Evolutionary conservation across 2,888 invertebrate genomes (phyloP), one percentile per base, ranked within the genome.

Genomic region (Gymnoscelis rufifasciata): DNA sequence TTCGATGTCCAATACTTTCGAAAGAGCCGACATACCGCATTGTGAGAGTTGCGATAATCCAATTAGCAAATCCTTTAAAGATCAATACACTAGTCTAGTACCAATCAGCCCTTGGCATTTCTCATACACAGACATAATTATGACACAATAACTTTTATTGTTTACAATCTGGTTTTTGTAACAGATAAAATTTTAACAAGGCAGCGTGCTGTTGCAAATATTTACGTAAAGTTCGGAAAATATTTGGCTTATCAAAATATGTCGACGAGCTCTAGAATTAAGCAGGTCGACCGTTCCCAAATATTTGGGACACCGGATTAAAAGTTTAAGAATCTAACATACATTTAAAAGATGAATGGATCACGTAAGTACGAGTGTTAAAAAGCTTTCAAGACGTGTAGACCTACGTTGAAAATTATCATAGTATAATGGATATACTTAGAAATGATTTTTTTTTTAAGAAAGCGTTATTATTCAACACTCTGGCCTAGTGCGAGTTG

Each of bases 21-120:
- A 10, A 35, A 19, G 1, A 5, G 10, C 6, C 8, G 30, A 35
- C 11, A 11, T 11, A 8, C 8, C 35, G 28, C 10, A 11, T 28
- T 27, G 7, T 23, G 11, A 27, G 24, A 13, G 39, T 42, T 45
- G 43, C 45, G 13, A 43, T 43, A 42, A 42, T 45, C 38, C 49
- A 49, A 44, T 49, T 49, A 49, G 49, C 28, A 33, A 38, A 33
- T 14, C 23, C 33, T 39, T 37, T 37, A 51, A 42, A 45, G 45
- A 52, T 49, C 44, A 48, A 54, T 56, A 44, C 42, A 51, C 51
- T 49, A 52, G 41, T 40, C 44, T 27, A 44, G 30, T 41, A 37
- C 30, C 44, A 47, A 48, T 46, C 28, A 43, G 47, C 47, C 55
- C 58, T 56, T 58, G 56, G 53, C 53, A 56, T 56, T 56, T 58